Conservation (phyloP, 2,888 invertebrate species). For the Cerastis leucographa region DNA sequence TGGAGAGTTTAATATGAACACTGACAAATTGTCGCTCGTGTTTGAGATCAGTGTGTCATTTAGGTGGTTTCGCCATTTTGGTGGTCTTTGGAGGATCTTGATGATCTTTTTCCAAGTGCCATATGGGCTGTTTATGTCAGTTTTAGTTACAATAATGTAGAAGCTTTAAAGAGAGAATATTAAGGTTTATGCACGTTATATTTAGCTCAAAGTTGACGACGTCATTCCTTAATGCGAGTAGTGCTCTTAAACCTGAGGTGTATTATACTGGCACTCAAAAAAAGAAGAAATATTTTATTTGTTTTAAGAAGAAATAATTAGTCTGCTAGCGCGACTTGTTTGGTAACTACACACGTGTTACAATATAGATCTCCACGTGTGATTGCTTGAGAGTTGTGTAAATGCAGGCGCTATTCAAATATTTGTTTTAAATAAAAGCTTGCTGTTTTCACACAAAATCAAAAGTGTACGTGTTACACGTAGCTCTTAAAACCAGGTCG, state of each 20-base stretch:
- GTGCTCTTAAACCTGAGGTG: not conserved
- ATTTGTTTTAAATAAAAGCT: conserved; percentile 12
- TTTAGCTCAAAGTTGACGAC: too few relatives aligned
- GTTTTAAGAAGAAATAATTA: not conserved
- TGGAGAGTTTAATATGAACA: conserved; percentile 46
- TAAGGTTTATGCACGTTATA: not conserved
- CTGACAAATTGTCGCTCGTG: conserved; percentile 56
- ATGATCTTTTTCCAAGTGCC: conserved; percentile 18
- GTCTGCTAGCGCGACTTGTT: not conserved
- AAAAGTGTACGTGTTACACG: not conserved
- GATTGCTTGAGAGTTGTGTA: not conserved
- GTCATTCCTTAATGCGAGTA: not conserved
- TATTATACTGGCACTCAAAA: not conserved
- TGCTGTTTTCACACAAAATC: not conserved
- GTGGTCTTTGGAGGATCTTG: not conserved
- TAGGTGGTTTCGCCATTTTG: conserved; percentile 22
- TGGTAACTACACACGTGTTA: not conserved
- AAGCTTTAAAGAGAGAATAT: not conserved
- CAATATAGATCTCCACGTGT: not conserved
- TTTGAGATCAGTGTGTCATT: conserved; percentile 61
- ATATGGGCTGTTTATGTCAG: conserved; percentile 3
- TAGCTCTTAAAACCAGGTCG: not conserved
- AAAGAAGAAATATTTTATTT: too few relatives aligned
- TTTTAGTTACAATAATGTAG: not conserved
- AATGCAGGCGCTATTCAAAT: not conserved